Evolutionary conservation across 35 echinoderm and acorn worm genomes (phyloP).

Genomic region (Ptychodera flava): DNA sequence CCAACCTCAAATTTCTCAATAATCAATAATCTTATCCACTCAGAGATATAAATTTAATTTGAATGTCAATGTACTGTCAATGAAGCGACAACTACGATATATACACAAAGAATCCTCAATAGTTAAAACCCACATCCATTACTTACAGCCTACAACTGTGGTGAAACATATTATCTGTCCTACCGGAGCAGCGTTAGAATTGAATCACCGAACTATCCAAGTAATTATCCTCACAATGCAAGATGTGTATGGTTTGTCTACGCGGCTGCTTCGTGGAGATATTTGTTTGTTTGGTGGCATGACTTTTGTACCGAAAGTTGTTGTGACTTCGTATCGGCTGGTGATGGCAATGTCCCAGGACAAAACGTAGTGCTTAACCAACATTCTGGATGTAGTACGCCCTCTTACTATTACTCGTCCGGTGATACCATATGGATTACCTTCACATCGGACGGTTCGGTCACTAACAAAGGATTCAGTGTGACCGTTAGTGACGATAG

Average conservation of each 20-base stretch:
- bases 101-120: no score
- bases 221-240: neutral
- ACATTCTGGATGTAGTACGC: neutral
- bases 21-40: no score
- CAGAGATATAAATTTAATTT: no score
- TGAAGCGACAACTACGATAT: no score
- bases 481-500: neutral
- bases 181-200: neutral
- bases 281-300: neutral
- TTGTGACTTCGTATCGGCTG: neutral
- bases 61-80: no score
- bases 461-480: neutral
- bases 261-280: neutral
- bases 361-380: neutral
- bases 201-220: neutral
- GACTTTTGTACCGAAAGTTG: neutral
- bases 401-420: neutral
- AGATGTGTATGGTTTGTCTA: neutral
- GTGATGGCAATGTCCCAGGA: neutral
- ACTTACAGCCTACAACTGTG: no score
- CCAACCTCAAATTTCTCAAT: no score
- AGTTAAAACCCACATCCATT: no score
- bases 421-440: neutral
- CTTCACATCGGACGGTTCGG: neutral
- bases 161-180: neutral